Conservation (phyloP, 2,888 invertebrate genomes). For the Macaria liturata region DNA sequence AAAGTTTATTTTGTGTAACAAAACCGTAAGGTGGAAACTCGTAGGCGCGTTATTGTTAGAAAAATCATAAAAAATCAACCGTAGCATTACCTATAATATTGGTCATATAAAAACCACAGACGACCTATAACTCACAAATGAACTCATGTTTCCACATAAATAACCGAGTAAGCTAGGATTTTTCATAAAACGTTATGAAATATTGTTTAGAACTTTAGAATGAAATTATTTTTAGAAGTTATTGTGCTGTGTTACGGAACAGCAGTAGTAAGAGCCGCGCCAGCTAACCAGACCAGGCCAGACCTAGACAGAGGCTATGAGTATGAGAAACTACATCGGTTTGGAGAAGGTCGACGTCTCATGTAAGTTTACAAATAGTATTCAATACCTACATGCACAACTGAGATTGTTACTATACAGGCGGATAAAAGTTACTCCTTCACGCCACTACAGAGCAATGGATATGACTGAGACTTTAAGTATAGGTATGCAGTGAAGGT, state of each 20-base stretch:
- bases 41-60: slow-evolving; percentile 51
- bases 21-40: slow-evolving; percentile 36
- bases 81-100: slow-evolving; percentile 37
- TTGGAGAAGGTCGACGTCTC: slow-evolving; percentile 42
- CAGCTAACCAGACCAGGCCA: slow-evolving; percentile 35
- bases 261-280: slow-evolving; percentile 24
- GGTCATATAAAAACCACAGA: slow-evolving; percentile 48
- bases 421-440: no score
- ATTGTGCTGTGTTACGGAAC: slow-evolving; percentile 37
- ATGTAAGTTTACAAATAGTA: slow-evolving; percentile 43
- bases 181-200: slow-evolving; percentile 41
- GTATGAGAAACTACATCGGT: slow-evolving; percentile 51
- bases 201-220: slow-evolving; percentile 49
- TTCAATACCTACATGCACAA: no score
- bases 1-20: slow-evolving; percentile 44
- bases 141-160: slow-evolving; percentile 47
- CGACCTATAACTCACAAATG: slow-evolving; percentile 46
- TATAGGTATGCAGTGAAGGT: no score
- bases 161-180: slow-evolving; percentile 36
- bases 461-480: no score
- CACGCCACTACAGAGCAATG: no score
- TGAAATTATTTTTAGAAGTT: slow-evolving; percentile 42
- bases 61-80: slow-evolving; percentile 45
- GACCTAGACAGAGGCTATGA: slow-evolving; percentile 28
- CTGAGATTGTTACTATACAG: no score